Conservation (phyloP, 2,888 invertebrate genomes). For the Leptodirus hochenwartii region DNA sequence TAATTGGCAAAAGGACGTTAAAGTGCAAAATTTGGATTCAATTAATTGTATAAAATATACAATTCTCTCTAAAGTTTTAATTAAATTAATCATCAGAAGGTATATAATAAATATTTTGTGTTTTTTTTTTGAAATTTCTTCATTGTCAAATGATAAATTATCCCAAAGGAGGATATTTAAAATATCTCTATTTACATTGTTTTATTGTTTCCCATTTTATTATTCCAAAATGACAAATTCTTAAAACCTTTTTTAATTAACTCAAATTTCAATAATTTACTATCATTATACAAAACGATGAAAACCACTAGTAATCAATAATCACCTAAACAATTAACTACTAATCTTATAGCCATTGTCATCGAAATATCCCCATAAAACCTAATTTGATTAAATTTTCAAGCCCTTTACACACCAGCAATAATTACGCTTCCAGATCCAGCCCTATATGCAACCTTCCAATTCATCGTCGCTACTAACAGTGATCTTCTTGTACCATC, state of each 20-base stretch:
- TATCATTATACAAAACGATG: no score
- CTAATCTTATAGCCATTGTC: constrained; percentile 33
- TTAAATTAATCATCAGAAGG: no score
- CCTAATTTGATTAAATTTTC: constrained; percentile 14
- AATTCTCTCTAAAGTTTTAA: no score
- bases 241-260: constrained; percentile 3
- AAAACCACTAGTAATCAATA: neutral
- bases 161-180: neutral
- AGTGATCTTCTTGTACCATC: constrained; percentile 40
- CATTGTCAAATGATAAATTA: neutral
- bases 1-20: no score
- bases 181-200: neutral
- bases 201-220: neutral
- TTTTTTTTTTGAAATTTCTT: neutral
- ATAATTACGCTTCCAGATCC: constrained; percentile 37
- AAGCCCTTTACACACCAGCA: constrained; percentile 32
- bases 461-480: constrained; percentile 35
- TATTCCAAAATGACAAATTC: neutral
- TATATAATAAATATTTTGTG: no score
- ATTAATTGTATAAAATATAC: no score
- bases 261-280: no score
- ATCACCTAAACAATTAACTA: constrained; percentile 28
- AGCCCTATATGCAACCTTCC: constrained; percentile 36
- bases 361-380: constrained; percentile 38
- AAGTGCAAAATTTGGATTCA: no score